phyloP scores from a whole-genome alignment of 2,113 vertebrate genomes.

The Pollachius pollachius region DNA sequence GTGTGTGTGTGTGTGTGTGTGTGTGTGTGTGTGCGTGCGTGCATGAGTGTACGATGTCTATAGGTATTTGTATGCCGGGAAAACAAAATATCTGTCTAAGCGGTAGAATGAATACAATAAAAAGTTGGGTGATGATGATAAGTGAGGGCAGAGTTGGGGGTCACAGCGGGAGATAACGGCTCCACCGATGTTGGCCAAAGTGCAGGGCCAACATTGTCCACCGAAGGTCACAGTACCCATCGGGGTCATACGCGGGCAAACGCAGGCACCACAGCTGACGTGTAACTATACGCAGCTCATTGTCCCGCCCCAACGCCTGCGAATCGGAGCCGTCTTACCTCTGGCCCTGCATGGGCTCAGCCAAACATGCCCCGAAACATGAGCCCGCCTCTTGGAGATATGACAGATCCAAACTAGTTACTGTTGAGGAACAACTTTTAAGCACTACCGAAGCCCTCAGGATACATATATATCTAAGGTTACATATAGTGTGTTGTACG shows the following conservation, averaged over 20 bases:
- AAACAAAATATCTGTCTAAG: too few species aligned
- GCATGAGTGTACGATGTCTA: too few species aligned
- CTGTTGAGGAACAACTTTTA: conserved; percentile 26
- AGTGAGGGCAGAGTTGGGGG: too few species aligned
- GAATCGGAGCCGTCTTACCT: conserved; percentile 63
- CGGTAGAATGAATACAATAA: too few species aligned
- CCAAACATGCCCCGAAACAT: conserved; percentile 53
- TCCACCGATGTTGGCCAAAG: conserved; percentile 31
- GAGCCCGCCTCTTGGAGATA: conserved; percentile 50
- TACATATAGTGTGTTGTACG: too few species aligned
- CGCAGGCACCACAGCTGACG: conserved; percentile 59
- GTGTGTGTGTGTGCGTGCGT: too few species aligned
- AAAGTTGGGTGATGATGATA: too few species aligned
- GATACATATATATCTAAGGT: too few species aligned
- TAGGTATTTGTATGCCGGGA: too few species aligned
- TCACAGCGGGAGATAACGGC: background rate
- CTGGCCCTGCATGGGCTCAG: conserved; percentile 33
- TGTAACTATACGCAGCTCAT: conserved; percentile 70
- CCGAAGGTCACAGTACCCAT: conserved; percentile 20
- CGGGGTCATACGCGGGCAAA: conserved; percentile 61
- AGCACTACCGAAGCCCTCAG: background rate
- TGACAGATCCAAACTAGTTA: conserved; percentile 44
- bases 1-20: too few species aligned
- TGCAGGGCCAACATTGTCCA: conserved; percentile 12
- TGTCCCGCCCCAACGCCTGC: conserved; percentile 44